Evolutionary conservation across 2,888 invertebrate species (phyloP).

Genomic region (Trichacis sp.): DNA sequence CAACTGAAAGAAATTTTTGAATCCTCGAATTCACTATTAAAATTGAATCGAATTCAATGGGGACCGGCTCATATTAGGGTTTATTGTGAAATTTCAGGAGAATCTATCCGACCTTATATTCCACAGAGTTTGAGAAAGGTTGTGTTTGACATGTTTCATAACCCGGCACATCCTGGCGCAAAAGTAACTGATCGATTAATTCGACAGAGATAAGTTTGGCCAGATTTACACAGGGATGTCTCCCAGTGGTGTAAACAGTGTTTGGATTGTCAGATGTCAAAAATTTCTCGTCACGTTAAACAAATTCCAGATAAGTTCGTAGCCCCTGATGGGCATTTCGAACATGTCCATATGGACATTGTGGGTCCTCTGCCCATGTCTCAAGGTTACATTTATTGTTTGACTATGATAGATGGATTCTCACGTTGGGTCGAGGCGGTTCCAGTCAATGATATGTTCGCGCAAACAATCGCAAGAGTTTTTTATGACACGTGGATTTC

Average conservation of each 20-base stretch:
- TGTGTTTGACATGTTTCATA: neutral
- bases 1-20: too few relatives aligned
- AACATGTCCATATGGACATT: neutral
- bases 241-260: neutral
- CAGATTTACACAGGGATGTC: neutral
- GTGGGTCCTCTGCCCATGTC: conserved; percentile 25
- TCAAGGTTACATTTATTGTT: conserved; percentile 47
- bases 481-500: conserved; percentile 52
- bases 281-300: too few relatives aligned
- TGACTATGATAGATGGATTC: conserved; percentile 47
- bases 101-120: conserved; percentile 2
- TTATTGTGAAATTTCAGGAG: too few relatives aligned
- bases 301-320: too few relatives aligned
- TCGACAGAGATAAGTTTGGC: neutral
- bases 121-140: neutral
- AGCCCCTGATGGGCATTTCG: too few relatives aligned
- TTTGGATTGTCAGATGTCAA: too few relatives aligned
- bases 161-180: neutral
- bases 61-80: too few relatives aligned
- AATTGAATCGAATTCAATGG: too few relatives aligned
- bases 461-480: conserved; percentile 46
- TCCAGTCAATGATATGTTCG: conserved; percentile 50
- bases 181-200: too few relatives aligned
- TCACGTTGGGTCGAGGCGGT: conserved; percentile 51
- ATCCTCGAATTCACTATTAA: too few relatives aligned